phyloP scores from a whole-genome alignment of 1,140 invertebrate species.

The Anoplophora glabripennis region DNA sequence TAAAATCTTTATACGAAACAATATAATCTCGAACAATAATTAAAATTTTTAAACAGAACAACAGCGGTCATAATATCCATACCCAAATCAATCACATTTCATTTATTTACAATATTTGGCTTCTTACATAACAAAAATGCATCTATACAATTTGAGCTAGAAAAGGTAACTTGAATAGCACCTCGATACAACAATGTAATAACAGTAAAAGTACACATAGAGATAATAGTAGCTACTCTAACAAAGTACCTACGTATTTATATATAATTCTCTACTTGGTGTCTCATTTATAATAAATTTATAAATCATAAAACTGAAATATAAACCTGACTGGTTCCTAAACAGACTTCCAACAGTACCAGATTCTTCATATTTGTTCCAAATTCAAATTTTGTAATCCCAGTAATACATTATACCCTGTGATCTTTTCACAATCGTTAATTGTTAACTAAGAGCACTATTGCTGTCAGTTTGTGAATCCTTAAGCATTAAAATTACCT shows the following conservation, averaged over 20 bases:
- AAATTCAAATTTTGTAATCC: too few species aligned
- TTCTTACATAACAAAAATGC: conserved; percentile 13
- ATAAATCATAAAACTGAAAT: too few species aligned
- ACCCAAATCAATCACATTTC: conserved; percentile 24
- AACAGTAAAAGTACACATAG: conserved; percentile 13
- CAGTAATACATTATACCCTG: too few species aligned
- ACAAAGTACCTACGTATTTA: not conserved
- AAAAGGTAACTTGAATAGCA: too few species aligned
- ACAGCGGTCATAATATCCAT: conserved; percentile 18
- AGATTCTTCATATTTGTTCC: too few species aligned
- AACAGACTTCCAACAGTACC: too few species aligned
- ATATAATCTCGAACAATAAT: conserved; percentile 21
- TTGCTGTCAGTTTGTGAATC: too few species aligned
- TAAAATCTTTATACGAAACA: conserved; percentile 3
- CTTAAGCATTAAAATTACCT: too few species aligned
- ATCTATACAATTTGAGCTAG: conserved; percentile 24
- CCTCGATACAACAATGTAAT: not conserved
- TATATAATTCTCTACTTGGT: not conserved
- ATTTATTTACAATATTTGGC: conserved; percentile 27
- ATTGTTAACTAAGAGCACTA: too few species aligned
- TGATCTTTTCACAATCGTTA: too few species aligned
- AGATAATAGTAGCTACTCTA: conserved; percentile 8
- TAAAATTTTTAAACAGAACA: conserved; percentile 20
- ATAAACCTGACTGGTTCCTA: too few species aligned
- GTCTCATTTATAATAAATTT: not conserved